phyloP scores from a whole-genome alignment of 2,797 vertebrate genomes.

The Dermochelys coriacea region DNA sequence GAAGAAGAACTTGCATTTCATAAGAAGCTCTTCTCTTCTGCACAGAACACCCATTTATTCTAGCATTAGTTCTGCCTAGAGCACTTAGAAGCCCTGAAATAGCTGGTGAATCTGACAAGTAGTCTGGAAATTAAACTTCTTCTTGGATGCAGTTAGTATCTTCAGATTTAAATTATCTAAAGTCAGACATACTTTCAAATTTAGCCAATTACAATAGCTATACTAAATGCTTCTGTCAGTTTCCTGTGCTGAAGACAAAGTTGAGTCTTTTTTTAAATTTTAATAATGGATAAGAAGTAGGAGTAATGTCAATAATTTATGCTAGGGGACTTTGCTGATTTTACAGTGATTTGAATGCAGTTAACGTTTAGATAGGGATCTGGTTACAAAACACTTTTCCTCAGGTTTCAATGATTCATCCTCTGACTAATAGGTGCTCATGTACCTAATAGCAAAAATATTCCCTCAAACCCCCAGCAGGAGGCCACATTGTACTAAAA shows the following conservation, averaged over 20 bases:
- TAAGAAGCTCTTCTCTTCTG: neutral
- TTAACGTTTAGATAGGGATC: conserved; percentile 11
- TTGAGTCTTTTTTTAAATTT: neutral
- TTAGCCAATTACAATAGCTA: neutral
- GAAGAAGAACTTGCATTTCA: neutral
- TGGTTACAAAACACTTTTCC: conserved; percentile 30
- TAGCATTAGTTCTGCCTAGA: neutral
- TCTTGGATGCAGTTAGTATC: neutral
- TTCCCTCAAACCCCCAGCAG: neutral
- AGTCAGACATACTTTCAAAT: neutral
- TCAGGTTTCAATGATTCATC: conserved; percentile 13
- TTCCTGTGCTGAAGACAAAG: neutral
- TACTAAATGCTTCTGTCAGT: neutral
- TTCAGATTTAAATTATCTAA: neutral
- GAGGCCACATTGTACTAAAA: conserved; percentile 24
- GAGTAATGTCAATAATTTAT: conserved; percentile 36
- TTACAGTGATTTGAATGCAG: conserved; percentile 1
- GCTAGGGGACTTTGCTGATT: neutral
- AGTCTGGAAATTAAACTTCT: neutral
- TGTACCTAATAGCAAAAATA: conserved; percentile 50
- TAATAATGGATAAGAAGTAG: conserved; percentile 30
- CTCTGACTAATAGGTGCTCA: conserved; percentile 35
- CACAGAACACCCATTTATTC: neutral
- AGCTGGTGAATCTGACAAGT: neutral
- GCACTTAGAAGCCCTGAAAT: neutral